Conservation (phyloP, 2,888 invertebrate species). For the Plebejus argus region DNA sequence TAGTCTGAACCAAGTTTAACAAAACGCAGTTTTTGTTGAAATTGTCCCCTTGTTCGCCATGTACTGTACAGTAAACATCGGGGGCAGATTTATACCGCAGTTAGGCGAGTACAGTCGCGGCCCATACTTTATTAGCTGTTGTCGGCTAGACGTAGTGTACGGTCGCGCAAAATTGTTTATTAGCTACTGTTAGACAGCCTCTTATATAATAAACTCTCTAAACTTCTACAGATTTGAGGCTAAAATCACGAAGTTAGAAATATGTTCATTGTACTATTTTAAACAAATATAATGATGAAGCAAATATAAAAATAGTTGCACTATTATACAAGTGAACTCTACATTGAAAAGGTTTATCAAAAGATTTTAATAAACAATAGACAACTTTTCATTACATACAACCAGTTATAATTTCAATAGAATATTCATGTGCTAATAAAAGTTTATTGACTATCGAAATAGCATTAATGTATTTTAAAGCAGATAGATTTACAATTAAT, state of each 20-base stretch:
- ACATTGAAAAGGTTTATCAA: not conserved
- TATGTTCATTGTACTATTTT: no score
- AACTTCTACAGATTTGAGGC: no score
- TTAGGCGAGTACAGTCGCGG: not conserved
- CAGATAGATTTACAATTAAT: not conserved
- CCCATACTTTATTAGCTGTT: not conserved
- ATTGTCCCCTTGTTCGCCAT: not conserved
- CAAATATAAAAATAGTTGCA: not conserved
- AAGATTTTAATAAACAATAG: no score
- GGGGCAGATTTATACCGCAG: conserved; percentile 14
- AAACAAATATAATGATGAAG: no score
- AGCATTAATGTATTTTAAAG: not conserved
- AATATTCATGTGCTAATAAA: not conserved
- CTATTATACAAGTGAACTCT: not conserved
- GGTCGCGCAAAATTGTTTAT: not conserved
- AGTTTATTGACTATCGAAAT: not conserved
- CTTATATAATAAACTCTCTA: not conserved
- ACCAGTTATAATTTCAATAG: not conserved
- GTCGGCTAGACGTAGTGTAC: not conserved
- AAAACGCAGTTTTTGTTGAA: not conserved
- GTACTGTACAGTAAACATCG: not conserved
- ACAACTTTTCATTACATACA: not conserved
- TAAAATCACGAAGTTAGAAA: no score
- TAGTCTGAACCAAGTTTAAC: not conserved
- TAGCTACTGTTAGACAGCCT: not conserved